Percentiles rank a stretch among this genome's conserved stretches.
These are phyloP conservation scores for Athene cunicularia DNA, from an alignment of 2,113 vertebrate genomes.

Conservation along the genomic window DNA sequence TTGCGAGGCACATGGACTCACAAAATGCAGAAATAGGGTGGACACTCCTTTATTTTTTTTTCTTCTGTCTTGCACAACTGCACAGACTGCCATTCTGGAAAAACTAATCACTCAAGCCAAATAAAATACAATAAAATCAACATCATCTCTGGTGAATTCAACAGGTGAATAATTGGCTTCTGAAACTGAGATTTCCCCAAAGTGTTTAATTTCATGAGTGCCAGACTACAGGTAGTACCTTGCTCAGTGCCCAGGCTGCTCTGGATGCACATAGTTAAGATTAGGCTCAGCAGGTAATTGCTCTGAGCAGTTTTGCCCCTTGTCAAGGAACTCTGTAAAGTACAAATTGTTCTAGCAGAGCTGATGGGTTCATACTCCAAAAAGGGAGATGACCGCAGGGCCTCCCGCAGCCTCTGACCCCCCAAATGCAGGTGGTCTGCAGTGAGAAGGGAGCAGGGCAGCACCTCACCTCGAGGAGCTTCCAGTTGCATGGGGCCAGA, in stretches of 20 bases:
- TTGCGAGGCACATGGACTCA: accelerated
- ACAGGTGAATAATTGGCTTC: not conserved
- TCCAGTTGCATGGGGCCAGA: not conserved
- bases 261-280: not conserved
- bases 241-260: accelerated
- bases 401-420: not conserved
- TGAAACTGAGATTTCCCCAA: not conserved
- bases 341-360: not conserved
- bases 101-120: not conserved
- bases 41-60: not conserved
- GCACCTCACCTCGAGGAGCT: not conserved
- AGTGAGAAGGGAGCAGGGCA: not conserved
- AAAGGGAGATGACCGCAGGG: accelerated
- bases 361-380: not conserved
- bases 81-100: too few species aligned
- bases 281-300: not conserved
- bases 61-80: not conserved
- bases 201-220: not conserved
- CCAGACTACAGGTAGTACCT: accelerated
- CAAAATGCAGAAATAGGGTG: not conserved
- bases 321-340: not conserved
- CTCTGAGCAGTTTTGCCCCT: not conserved
- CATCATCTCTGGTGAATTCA: not conserved
- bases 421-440: too few species aligned
- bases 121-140: not conserved